Conservation (phyloP, 2,113 vertebrate genomes). For the Panthera uncia region DNA sequence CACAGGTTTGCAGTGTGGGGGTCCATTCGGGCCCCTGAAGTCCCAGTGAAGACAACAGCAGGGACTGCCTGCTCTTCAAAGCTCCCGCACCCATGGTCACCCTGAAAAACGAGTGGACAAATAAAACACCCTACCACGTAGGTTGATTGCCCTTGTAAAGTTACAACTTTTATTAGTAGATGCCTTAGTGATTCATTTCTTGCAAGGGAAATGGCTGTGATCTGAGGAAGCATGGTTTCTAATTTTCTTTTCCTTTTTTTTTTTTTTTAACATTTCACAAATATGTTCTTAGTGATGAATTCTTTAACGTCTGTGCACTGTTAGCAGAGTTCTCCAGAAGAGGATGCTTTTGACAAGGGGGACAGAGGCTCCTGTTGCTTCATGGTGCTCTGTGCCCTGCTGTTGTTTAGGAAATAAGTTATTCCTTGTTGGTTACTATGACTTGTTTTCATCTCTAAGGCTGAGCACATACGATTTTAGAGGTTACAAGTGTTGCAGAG, state of each 20-base stretch:
- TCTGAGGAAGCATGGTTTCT: not conserved
- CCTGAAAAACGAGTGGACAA: not conserved
- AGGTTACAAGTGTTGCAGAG: not conserved
- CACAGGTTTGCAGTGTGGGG: not conserved
- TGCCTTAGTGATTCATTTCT: not conserved
- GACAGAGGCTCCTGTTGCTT: not conserved
- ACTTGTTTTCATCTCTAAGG: constrained; percentile 21
- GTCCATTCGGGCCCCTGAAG: not conserved
- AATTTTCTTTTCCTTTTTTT: not conserved
- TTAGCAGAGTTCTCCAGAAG: not conserved
- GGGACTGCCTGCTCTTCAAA: not conserved
- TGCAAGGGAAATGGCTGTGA: not conserved
- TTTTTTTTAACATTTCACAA: constrained; percentile 22
- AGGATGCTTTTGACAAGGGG: not conserved
- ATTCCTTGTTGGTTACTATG: not conserved
- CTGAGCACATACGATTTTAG: not conserved
- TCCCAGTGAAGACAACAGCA: not conserved
- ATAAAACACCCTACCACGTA: not conserved
- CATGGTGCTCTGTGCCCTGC: not conserved
- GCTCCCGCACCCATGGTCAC: not conserved
- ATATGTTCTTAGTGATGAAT: not conserved
- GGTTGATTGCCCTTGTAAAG: not conserved
- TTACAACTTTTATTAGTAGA: not conserved
- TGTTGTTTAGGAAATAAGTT: not conserved
- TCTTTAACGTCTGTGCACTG: not conserved